A percentile compares a stretch with the other conserved stretches of the same genome.
phyloP scores from a whole-genome alignment of 2,113 vertebrate species.

The Pluvianellus socialis region DNA sequence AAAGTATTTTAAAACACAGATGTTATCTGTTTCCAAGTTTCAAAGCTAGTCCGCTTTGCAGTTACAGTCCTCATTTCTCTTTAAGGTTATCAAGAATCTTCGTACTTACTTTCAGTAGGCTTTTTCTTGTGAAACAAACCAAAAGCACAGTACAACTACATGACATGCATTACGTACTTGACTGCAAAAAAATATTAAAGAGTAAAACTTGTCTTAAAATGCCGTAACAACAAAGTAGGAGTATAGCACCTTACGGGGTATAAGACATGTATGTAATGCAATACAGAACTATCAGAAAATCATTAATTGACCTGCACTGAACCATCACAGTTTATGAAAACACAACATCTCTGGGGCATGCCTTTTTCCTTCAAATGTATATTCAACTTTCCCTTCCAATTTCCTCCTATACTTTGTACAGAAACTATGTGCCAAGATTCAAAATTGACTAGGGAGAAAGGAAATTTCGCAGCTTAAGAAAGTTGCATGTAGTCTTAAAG shows the following conservation, averaged over 20 bases:
- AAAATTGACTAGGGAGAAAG: neutral
- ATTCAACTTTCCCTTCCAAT: neutral
- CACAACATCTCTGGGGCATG: neutral
- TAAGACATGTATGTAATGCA: neutral
- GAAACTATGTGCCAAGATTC: neutral
- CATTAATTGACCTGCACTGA: neutral
- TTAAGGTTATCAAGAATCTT: neutral
- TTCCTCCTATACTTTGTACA: neutral
- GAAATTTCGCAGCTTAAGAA: neutral
- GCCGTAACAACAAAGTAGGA: neutral
- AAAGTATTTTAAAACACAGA: neutral
- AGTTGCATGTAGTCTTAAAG: neutral
- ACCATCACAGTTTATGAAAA: neutral
- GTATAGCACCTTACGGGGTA: neutral
- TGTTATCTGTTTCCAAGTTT: neutral
- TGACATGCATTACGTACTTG: neutral
- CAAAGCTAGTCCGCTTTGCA: neutral
- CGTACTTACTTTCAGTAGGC: neutral
- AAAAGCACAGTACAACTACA: neutral
- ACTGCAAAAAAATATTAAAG: neutral
- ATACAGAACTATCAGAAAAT: neutral
- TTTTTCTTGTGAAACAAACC: conserved; percentile 6
- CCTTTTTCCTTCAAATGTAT: neutral
- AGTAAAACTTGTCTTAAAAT: neutral
- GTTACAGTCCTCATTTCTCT: neutral